Percentiles rank a stretch among this genome's conserved stretches.
Conservation (phyloP, 2,888 invertebrate species). For the Agrotis segetum region DNA sequence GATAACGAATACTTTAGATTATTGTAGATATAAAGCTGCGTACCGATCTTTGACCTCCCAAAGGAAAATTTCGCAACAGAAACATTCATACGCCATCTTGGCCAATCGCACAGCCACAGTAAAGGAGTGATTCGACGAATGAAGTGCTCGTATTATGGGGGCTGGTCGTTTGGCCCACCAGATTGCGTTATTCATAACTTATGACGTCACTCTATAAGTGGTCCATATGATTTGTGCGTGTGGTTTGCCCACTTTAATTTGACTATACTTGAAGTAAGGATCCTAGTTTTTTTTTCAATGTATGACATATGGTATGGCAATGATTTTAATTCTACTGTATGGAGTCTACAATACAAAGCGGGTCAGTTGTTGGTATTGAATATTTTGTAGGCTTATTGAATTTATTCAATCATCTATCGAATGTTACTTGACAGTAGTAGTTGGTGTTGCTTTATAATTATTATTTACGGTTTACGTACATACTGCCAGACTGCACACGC, state of each 20-base stretch:
- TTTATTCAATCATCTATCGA: conserved; percentile 22
- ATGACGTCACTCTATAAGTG: conserved; percentile 46
- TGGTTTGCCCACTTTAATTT: conserved; percentile 31
- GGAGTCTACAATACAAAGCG: conserved; percentile 12
- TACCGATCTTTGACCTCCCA: conserved; percentile 18
- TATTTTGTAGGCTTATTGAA: not conserved
- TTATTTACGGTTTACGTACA: too few species aligned
- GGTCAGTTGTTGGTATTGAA: conserved; percentile 18
- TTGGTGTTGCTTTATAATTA: too few species aligned
- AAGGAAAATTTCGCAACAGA: conserved; percentile 43
- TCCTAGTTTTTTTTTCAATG: conserved; percentile 31
- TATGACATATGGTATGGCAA: conserved; percentile 14
- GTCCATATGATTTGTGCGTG: conserved; percentile 23
- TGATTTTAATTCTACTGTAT: conserved; percentile 17
- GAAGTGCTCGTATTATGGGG: conserved; percentile 47
- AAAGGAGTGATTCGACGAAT: conserved; percentile 41
- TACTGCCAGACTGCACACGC: too few species aligned
- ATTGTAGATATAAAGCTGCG: conserved; percentile 1
- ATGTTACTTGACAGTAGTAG: not conserved
- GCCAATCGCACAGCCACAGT: conserved; percentile 14
- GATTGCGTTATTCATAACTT: conserved; percentile 44
- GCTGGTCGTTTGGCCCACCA: conserved; percentile 52
- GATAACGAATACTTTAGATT: not conserved
- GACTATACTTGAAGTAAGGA: conserved; percentile 30
- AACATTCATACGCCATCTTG: conserved; percentile 18